A percentile compares a stretch with the other conserved stretches of the same genome.
Evolutionary conservation across 2,113 vertebrate genomes (phyloP).

Genomic region (Nipponia nippon): DNA sequence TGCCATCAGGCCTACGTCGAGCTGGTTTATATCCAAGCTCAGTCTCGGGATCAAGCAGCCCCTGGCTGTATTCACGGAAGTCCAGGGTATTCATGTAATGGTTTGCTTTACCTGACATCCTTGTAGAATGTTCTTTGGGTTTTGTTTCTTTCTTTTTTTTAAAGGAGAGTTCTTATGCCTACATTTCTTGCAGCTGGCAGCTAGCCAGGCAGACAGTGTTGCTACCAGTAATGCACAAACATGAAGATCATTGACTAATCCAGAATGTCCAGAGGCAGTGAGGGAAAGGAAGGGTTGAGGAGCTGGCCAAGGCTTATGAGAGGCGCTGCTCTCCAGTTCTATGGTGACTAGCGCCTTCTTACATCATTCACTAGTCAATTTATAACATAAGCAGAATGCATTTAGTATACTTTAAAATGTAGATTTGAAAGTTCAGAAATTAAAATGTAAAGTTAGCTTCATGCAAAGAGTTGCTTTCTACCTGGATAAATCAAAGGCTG

Average conservation of each 20-base stretch:
- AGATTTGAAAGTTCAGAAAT: neutral
- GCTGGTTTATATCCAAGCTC: neutral
- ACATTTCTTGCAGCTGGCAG: neutral
- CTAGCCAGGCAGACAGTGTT: neutral
- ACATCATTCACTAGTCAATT: neutral
- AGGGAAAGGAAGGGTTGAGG: neutral
- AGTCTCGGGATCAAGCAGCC: neutral
- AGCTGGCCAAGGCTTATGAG: rapidly evolving
- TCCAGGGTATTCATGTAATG: neutral
- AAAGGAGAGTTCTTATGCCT: neutral
- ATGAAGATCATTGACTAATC: neutral
- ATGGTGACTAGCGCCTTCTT: too few relatives aligned
- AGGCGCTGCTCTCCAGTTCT: neutral
- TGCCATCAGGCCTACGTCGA: rapidly evolving
- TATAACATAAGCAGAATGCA: neutral
- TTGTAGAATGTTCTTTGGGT: too few relatives aligned
- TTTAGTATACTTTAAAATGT: neutral
- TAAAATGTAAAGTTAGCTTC: neutral
- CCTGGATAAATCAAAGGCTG: neutral
- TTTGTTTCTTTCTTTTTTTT: neutral
- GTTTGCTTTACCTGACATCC: neutral
- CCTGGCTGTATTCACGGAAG: neutral
- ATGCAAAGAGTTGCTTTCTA: neutral
- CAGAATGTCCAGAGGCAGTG: neutral
- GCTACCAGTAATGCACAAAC: neutral